Conservation (phyloP, 2,113 vertebrate genomes). For the Lepisosteus osseus region DNA sequence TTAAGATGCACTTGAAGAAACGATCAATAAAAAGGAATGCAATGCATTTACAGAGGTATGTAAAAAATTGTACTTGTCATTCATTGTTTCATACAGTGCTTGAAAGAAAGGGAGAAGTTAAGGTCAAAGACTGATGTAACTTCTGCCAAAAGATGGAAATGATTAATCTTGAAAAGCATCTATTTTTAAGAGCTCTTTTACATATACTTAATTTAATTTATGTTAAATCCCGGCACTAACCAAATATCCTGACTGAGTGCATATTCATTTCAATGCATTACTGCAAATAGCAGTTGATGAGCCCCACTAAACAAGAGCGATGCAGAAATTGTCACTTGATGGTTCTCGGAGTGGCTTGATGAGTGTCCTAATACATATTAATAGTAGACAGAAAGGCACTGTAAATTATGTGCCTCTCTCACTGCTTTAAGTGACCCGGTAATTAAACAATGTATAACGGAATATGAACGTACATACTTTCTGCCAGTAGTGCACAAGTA, state of each 20-base stretch:
- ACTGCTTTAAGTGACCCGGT: no score
- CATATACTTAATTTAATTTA: constrained; percentile 67
- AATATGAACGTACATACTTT: no score
- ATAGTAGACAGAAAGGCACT: neutral
- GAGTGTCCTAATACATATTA: constrained; percentile 48
- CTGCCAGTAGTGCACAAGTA: constrained; percentile 5
- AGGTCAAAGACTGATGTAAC: constrained; percentile 10
- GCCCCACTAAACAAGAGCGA: constrained; percentile 39
- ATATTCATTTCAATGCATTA: constrained; percentile 60
- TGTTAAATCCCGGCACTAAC: constrained; percentile 63
- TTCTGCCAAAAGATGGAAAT: constrained; percentile 10
- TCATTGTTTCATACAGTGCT: no score
- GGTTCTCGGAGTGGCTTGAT: constrained; percentile 35
- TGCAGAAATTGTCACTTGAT: constrained; percentile 45
- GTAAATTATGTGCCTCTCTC: no score
- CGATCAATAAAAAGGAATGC: no score
- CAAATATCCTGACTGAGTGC: constrained; percentile 58
- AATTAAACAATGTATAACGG: neutral
- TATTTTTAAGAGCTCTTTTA: constrained; percentile 49
- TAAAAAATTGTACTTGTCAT: no score
- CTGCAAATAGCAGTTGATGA: constrained; percentile 62
- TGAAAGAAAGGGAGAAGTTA: neutral
- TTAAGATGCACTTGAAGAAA: no score
- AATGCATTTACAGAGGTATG: no score
- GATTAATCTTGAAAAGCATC: constrained; percentile 10